Evolutionary conservation across 2,888 invertebrate genomes (phyloP).

Genomic region (Osmoderma eremita): DNA sequence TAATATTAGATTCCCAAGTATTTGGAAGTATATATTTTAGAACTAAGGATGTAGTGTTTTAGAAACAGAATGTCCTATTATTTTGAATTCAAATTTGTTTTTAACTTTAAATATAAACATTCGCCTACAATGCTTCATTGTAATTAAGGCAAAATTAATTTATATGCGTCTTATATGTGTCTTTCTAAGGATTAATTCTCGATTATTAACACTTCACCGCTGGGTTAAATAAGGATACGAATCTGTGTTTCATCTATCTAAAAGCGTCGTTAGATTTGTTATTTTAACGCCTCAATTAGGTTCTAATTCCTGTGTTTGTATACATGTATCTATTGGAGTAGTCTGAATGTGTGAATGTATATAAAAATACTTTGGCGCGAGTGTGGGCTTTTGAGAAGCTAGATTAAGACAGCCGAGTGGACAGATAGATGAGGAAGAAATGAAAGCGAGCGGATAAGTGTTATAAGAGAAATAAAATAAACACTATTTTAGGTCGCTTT

Average conservation of each 20-base stretch:
- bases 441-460: constrained; percentile 46
- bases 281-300: constrained; percentile 35
- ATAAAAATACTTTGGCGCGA: constrained; percentile 7
- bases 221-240: constrained; percentile 6
- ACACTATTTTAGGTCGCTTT: constrained; percentile 58
- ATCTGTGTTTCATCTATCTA: constrained; percentile 7
- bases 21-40: too few species aligned
- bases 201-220: constrained; percentile 4
- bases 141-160: too few species aligned
- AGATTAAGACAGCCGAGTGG: constrained; percentile 29
- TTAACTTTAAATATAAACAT: too few species aligned
- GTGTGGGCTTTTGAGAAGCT: constrained; percentile 5
- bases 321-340: constrained; percentile 13
- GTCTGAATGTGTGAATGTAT: constrained; percentile 26
- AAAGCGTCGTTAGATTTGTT: constrained; percentile 31
- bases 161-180: neutral
- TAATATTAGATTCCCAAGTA: too few species aligned
- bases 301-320: constrained; percentile 34
- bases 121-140: too few species aligned
- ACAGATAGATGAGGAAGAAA: constrained; percentile 37
- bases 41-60: too few species aligned
- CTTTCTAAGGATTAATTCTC: neutral
- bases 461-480: constrained; percentile 61
- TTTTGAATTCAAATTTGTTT: too few species aligned
- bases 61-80: too few species aligned